Base-by-base conservation (phyloP, 1,140 invertebrate species). In the Zaprionus inermis region DNA sequence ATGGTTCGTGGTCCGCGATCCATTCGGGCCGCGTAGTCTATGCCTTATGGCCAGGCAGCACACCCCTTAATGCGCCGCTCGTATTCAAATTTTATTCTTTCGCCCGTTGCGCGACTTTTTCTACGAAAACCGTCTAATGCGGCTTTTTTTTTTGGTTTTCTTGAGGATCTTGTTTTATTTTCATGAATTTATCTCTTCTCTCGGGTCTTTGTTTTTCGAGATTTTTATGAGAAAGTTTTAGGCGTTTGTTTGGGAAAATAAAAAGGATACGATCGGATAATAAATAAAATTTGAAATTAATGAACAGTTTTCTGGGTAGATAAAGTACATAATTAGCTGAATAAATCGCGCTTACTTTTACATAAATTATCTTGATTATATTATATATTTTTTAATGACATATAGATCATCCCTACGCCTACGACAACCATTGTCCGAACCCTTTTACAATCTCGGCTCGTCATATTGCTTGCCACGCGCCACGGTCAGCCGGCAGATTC, bases 11-110 rank as follows among this genome's bases (percentile, higher is more conserved):
- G 56, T 56, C 55, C 56, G 46, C 12, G 28, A 24, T 65, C 44
- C 44, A 49, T 22, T 49, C 9, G 44, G 44, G 18, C 2, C 18
- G 12, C 44, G 38, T 9, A 38, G 36, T n/a, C n/a, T 14, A 46
- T 20, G 44, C 44, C 44, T 18, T 46, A 44, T 14, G 65, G 49
- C 65, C 38, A 63, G 54, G 36, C 56, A 30, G n/a, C 79, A 82
- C 79, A 82, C 83, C 83, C 83, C 72, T 71, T 80, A 11, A 28
- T 14, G 20, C 16, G 46, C 11, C n/a, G n/a, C n/a, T 30, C 34
- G 18, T 88, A 88, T 86, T 82, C 49, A 71, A 86, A 88, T 77
- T 79, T 72, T 78, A 59, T 63, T 58, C 66, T 54, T 77, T 18
- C 64, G 59, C 22, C 28, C 34, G 52, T 72, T 41, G 11, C 20